Evolutionary conservation across 2,113 vertebrate species (phyloP).

Genomic region (Hymenochirus boettgeri): DNA sequence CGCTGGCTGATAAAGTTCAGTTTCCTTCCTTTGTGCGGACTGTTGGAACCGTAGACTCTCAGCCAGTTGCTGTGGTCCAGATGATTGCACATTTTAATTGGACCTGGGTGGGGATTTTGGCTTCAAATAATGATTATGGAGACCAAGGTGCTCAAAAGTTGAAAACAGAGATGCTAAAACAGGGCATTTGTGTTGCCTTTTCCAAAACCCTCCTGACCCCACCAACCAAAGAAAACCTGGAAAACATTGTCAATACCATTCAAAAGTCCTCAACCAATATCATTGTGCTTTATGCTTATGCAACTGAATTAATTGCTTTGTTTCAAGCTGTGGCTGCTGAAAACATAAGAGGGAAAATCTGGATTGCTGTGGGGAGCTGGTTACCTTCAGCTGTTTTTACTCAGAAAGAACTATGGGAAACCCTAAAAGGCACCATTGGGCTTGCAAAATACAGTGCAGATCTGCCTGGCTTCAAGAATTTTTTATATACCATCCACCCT

Average conservation of each 20-base stretch:
- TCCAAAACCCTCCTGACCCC: slow-evolving; percentile 12
- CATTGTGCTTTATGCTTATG: slow-evolving; percentile 27
- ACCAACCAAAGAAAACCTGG: slow-evolving; percentile 15
- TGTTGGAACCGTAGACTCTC: slow-evolving; percentile 20
- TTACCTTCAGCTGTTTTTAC: slow-evolving; percentile 27
- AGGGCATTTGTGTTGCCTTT: slow-evolving; percentile 23
- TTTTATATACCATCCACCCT: slow-evolving; percentile 19
- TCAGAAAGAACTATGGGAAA: slow-evolving; percentile 10
- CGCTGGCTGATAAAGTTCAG: slow-evolving; percentile 22
- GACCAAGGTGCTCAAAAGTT: slow-evolving; percentile 22
- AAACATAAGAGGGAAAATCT: slow-evolving; percentile 17
- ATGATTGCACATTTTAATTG: slow-evolving; percentile 30
- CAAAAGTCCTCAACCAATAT: slow-evolving; percentile 18
- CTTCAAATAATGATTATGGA: slow-evolving; percentile 29
- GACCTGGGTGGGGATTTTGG: slow-evolving; percentile 29
- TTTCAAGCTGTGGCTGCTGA: not conserved
- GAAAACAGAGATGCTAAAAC: slow-evolving; percentile 16
- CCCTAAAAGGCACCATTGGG: slow-evolving; percentile 25
- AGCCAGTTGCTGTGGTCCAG: slow-evolving; percentile 12
- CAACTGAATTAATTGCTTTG: slow-evolving; percentile 24
- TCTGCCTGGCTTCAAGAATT: slow-evolving; percentile 23
- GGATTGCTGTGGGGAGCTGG: slow-evolving; percentile 28
- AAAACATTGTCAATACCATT: not conserved
- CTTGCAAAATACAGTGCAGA: slow-evolving; percentile 22
- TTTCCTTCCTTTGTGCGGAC: slow-evolving; percentile 28